Evolutionary conservation across 2,797 vertebrate species (phyloP).

Genomic region (Hemibagrus guttatus): DNA sequence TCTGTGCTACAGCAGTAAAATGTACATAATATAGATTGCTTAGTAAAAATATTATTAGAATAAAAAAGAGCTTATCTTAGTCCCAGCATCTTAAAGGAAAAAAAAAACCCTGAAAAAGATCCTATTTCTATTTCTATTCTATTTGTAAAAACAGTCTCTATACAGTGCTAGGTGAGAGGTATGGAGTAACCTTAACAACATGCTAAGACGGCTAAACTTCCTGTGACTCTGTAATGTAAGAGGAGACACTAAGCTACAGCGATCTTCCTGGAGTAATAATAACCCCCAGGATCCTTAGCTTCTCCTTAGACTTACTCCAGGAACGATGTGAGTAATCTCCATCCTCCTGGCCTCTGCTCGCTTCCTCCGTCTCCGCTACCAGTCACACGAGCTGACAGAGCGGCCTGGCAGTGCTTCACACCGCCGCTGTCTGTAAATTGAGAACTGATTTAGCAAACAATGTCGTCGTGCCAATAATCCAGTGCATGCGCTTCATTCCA

Average conservation of each 20-base stretch:
- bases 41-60: background rate
- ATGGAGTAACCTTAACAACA: background rate
- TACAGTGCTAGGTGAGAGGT: background rate
- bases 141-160: background rate
- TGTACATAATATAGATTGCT: background rate
- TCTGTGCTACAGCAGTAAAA: background rate
- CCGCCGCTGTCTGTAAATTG: background rate
- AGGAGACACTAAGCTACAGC: background rate
- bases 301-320: background rate
- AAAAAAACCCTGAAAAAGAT: background rate
- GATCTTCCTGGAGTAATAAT: background rate
- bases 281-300: background rate
- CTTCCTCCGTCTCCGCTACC: background rate
- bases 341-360: background rate
- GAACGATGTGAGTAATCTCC: background rate
- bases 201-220: background rate
- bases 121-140: too few species aligned
- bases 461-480: conserved; percentile 6
- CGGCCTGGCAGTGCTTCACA: background rate
- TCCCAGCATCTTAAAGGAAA: background rate
- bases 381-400: background rate
- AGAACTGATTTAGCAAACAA: conserved; percentile 7
- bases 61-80: background rate
- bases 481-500: background rate
- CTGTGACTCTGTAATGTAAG: background rate